phyloP scores from a whole-genome alignment of 2,113 vertebrate species.

The Ictidomys tridecemlineatus region DNA sequence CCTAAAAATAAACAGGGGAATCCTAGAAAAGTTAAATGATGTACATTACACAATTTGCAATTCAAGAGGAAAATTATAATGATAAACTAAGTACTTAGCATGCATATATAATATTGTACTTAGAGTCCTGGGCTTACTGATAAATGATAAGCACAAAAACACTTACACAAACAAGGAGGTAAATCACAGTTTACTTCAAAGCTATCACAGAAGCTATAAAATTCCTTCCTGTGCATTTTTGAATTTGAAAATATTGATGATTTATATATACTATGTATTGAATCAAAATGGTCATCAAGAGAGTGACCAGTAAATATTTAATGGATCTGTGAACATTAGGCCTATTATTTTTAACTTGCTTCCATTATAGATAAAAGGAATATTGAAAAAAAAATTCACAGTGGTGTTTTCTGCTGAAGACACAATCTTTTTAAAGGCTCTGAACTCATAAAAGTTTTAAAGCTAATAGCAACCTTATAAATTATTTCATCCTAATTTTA shows the following conservation, averaged over 20 bases:
- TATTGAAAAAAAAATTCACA: slow-evolving; percentile 61
- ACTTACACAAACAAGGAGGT: not conserved
- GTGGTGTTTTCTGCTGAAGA: slow-evolving; percentile 72
- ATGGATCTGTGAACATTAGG: slow-evolving; percentile 74
- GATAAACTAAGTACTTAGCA: slow-evolving; percentile 49
- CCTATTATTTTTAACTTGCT: slow-evolving; percentile 81
- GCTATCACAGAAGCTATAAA: slow-evolving; percentile 55
- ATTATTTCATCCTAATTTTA: slow-evolving; percentile 76
- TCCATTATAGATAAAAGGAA: slow-evolving; percentile 79
- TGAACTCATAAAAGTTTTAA: slow-evolving; percentile 72
- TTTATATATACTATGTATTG: slow-evolving; percentile 51
- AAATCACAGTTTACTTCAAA: slow-evolving; percentile 46
- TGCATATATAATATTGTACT: not conserved
- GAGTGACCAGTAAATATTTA: slow-evolving; percentile 81
- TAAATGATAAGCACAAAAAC: slow-evolving; percentile 37
- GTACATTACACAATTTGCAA: slow-evolving; percentile 22
- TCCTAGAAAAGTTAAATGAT: slow-evolving; percentile 15
- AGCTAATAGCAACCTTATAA: slow-evolving; percentile 77
- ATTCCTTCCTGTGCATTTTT: slow-evolving; percentile 49
- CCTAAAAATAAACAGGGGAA: slow-evolving; percentile 34
- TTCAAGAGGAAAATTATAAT: slow-evolving; percentile 49
- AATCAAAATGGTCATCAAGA: slow-evolving; percentile 72
- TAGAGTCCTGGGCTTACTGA: not conserved
- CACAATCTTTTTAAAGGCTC: slow-evolving; percentile 70
- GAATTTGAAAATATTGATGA: slow-evolving; percentile 66